These are phyloP conservation scores for roundworm (Caenorhabditis elegans) DNA, from an alignment of 1,140 invertebrate genomes.

Conservation along the genomic window DNA sequence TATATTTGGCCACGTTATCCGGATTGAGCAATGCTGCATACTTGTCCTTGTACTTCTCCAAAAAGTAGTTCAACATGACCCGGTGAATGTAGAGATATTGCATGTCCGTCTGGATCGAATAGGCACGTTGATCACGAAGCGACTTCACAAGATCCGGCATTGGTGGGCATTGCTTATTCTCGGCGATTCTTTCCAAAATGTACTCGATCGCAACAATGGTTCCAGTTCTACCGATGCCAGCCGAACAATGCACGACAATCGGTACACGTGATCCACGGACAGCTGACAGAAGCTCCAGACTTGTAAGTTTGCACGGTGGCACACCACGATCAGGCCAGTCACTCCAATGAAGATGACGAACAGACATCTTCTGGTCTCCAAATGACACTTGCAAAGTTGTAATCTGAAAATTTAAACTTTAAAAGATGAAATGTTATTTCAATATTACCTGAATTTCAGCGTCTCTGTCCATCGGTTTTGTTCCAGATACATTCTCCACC, in stretches of 20 bases:
- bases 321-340: slow-evolving; percentile 36
- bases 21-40: not conserved
- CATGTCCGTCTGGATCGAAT: slow-evolving; percentile 38
- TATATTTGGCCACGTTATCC: not conserved
- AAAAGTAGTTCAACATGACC: slow-evolving; percentile 21
- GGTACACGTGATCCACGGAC: slow-evolving; percentile 74
- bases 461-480: not conserved
- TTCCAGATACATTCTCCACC: not conserved
- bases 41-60: not conserved
- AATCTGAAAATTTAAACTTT: not conserved
- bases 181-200: not conserved
- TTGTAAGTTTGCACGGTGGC: slow-evolving; percentile 12
- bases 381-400: not conserved
- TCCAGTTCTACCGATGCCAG: slow-evolving; percentile 92
- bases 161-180: not conserved
- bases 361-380: not conserved
- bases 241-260: slow-evolving; percentile 92
- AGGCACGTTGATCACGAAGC: slow-evolving; percentile 40
- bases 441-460: not conserved
- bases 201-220: slow-evolving; percentile 2
- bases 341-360: slow-evolving; percentile 33
- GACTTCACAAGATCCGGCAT: slow-evolving; percentile 39
- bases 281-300: not conserved
- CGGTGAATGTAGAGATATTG: slow-evolving; percentile 46
- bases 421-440: too few species aligned